Percentiles rank a stretch among this genome's conserved stretches.
These are phyloP conservation scores for Holothuria scabra DNA, from an alignment of 53 echinoderm and acorn worm species.

Conservation along the genomic window DNA sequence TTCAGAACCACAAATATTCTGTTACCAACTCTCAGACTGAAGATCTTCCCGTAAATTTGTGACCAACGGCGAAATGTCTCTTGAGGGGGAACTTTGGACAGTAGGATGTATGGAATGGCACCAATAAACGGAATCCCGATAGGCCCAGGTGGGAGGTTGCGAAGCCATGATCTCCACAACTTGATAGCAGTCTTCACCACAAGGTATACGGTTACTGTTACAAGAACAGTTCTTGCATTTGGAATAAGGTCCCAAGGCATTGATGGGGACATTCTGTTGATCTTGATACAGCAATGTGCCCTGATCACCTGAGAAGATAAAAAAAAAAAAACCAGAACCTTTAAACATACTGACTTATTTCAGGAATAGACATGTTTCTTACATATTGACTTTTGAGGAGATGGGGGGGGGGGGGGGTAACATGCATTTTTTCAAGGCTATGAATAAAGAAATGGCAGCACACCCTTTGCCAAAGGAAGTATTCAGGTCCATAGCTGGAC, in stretches of 20 bases:
- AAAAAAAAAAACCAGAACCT: too few species aligned
- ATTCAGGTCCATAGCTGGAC: too few species aligned
- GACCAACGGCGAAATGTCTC: conserved; percentile 55
- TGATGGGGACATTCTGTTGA: too few species aligned
- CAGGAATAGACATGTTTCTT: too few species aligned
- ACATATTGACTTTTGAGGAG: too few species aligned
- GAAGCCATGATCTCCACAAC: conserved; percentile 21
- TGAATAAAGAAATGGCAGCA: too few species aligned
- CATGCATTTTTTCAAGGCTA: too few species aligned
- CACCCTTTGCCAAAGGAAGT: too few species aligned
- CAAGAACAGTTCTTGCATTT: background rate
- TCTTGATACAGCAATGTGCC: too few species aligned
- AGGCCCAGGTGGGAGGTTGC: conserved; percentile 62
- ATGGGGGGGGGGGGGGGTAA: too few species aligned
- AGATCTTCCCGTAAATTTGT: conserved; percentile 53
- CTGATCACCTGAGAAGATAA: too few species aligned
- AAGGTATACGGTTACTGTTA: background rate
- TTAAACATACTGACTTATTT: too few species aligned
- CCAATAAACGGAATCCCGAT: conserved; percentile 48
- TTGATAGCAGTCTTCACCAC: background rate
- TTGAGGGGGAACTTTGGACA: conserved; percentile 32
- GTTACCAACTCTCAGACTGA: conserved; percentile 27
- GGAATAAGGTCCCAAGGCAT: background rate
- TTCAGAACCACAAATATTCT: conserved; percentile 45
- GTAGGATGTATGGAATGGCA: conserved; percentile 21